These are phyloP conservation scores for Periplaneta americana DNA, from an alignment of 1,140 invertebrate species.

Conservation along the genomic window DNA sequence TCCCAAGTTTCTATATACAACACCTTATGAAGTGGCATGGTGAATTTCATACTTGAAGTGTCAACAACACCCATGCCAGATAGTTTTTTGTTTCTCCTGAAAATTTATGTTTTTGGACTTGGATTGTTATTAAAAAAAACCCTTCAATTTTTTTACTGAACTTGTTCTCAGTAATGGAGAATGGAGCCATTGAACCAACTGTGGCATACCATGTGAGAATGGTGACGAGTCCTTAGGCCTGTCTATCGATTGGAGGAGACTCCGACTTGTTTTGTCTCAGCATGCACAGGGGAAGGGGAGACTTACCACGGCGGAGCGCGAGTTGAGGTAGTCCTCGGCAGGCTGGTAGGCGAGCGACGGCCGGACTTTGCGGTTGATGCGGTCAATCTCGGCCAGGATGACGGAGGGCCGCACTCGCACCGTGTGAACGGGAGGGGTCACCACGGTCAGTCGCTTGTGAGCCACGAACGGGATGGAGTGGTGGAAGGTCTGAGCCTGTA, in stretches of 20 bases:
- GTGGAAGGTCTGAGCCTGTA: slow-evolving; percentile 14
- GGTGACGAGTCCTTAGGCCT: not conserved
- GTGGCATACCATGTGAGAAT: not conserved
- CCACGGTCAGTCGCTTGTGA: slow-evolving; percentile 55
- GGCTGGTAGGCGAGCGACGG: slow-evolving; percentile 51
- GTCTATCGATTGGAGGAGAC: not conserved
- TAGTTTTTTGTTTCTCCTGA: not conserved
- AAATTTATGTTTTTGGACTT: too few species aligned
- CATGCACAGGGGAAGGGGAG: not conserved
- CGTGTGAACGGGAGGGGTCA: slow-evolving; percentile 50
- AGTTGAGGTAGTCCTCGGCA: slow-evolving; percentile 68
- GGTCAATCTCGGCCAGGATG: slow-evolving; percentile 61
- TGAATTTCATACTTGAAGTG: too few species aligned
- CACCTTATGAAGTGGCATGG: too few species aligned
- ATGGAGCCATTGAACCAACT: too few species aligned
- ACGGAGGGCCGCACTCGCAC: slow-evolving; percentile 61
- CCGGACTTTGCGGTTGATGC: slow-evolving; percentile 58
- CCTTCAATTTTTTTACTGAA: too few species aligned
- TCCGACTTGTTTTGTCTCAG: not conserved
- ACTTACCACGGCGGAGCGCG: slow-evolving; percentile 62
- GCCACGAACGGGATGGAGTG: slow-evolving; percentile 50
- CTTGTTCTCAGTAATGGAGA: too few species aligned
- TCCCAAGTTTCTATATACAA: too few species aligned
- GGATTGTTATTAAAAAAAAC: too few species aligned
- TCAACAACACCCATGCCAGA: not conserved